Evolutionary conservation across 2,888 invertebrate genomes (phyloP).

Genomic region (Tachina grossa): DNA sequence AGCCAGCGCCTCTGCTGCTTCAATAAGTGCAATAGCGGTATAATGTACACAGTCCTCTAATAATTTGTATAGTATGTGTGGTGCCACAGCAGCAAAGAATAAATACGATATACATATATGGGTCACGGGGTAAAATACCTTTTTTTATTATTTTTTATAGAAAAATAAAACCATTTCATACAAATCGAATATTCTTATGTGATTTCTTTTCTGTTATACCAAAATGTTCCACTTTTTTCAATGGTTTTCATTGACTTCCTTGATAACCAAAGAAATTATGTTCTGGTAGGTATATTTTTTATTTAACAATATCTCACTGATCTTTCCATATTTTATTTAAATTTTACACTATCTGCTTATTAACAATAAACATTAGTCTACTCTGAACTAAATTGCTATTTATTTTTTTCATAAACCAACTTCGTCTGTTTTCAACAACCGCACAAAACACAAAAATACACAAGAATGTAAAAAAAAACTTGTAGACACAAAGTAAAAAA

Average conservation of each 20-base stretch:
- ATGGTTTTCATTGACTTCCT: not conserved
- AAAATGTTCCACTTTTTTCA: constrained; percentile 47
- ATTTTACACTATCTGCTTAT: not conserved
- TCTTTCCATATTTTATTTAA: not conserved
- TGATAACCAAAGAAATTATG: not conserved
- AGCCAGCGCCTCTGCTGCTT: constrained; percentile 31
- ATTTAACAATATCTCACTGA: not conserved
- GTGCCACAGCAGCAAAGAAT: constrained; percentile 9
- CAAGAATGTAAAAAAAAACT: constrained; percentile 43
- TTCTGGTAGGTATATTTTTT: not conserved
- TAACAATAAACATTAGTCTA: constrained; percentile 18
- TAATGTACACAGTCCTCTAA: constrained; percentile 37
- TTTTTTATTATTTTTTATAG: not conserved
- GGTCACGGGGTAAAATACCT: constrained; percentile 66
- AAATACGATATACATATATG: constrained; percentile 51
- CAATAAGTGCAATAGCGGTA: constrained; percentile 46
- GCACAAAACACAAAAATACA: constrained; percentile 41
- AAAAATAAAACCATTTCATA: not conserved
- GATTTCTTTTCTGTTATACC: constrained; percentile 59
- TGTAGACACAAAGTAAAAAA: constrained; percentile 59
- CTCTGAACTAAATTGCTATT: constrained; percentile 32
- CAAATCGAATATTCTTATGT: not conserved
- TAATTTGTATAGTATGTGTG: constrained; percentile 10
- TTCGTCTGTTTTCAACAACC: constrained; percentile 51
- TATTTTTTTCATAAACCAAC: constrained; percentile 11